phyloP scores from a whole-genome alignment of 1,140 invertebrate species.

The Zaprionus gabonicus region DNA sequence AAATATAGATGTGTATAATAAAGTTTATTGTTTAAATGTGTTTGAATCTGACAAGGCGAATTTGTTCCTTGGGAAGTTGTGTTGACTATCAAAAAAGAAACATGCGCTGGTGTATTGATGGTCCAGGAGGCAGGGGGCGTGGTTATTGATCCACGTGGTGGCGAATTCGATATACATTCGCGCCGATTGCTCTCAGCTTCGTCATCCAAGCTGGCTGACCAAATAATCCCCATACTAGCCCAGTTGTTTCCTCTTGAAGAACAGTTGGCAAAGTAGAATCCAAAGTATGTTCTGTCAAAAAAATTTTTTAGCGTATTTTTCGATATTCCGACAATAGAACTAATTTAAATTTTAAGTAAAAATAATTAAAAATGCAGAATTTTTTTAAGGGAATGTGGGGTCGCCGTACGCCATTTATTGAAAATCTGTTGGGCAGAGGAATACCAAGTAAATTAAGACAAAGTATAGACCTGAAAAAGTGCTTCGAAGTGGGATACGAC shows the following conservation, averaged over 20 bases:
- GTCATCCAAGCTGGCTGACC: constrained; percentile 88
- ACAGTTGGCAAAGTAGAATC: background rate
- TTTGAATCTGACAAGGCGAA: constrained; percentile 34
- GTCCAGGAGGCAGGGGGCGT: constrained; percentile 95
- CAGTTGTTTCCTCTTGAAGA: constrained; percentile 22
- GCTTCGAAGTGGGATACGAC: constrained; percentile 9
- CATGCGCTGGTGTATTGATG: constrained; percentile 89
- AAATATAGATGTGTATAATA: constrained; percentile 63
- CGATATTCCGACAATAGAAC: background rate
- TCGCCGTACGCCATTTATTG: background rate
- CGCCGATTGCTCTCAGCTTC: constrained; percentile 91
- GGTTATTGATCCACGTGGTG: constrained; percentile 93
- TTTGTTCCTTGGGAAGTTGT: background rate
- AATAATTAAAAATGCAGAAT: background rate
- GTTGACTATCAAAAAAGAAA: no score
- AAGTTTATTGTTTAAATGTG: constrained; percentile 76
- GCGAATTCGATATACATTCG: constrained; percentile 91
- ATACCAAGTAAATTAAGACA: background rate
- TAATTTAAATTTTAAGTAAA: background rate
- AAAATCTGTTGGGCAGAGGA: background rate
- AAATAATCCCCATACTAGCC: constrained; percentile 87
- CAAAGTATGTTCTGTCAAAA: constrained; percentile 1
- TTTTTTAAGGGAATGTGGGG: background rate
- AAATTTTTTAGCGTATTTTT: background rate
- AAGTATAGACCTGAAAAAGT: background rate